phyloP scores from a whole-genome alignment of 1,140 invertebrate species.

The Drosophila pachea region DNA sequence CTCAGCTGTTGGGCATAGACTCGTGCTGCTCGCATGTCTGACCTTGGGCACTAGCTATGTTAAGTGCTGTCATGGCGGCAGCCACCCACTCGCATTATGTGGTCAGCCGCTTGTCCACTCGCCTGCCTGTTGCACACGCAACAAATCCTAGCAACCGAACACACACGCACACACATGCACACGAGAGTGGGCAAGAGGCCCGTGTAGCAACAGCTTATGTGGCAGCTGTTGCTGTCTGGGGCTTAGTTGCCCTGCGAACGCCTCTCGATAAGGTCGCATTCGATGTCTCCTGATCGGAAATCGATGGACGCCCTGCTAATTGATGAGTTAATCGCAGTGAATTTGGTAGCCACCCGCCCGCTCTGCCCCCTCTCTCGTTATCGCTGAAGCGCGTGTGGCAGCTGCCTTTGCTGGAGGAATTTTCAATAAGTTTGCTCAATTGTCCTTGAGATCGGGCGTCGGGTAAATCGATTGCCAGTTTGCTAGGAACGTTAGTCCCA shows the following conservation, averaged over 20 bases:
- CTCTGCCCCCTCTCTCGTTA: too few relatives aligned
- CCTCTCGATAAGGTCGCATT: too few relatives aligned
- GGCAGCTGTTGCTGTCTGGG: background rate
- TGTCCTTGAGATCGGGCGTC: too few relatives aligned
- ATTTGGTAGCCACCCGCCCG: too few relatives aligned
- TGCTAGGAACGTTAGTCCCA: too few relatives aligned
- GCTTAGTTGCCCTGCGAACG: too few relatives aligned
- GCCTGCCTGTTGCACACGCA: conserved; percentile 35
- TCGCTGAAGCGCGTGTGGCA: too few relatives aligned
- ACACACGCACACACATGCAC: conserved; percentile 3
- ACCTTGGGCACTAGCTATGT: conserved; percentile 62
- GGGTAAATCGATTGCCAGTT: too few relatives aligned
- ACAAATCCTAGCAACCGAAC: conserved; percentile 35
- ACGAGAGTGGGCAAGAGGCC: conserved; percentile 5
- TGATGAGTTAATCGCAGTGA: background rate
- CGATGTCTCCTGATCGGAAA: too few relatives aligned
- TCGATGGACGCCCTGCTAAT: too few relatives aligned
- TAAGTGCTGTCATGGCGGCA: conserved; percentile 67
- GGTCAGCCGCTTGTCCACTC: conserved; percentile 3
- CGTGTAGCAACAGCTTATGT: background rate
- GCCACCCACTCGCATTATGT: conserved; percentile 18
- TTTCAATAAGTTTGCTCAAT: too few relatives aligned
- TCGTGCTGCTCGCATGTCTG: conserved; percentile 24
- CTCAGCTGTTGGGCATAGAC: conserved; percentile 9
- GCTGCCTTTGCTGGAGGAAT: too few relatives aligned